phyloP scores from a whole-genome alignment of 2,113 vertebrate genomes.

The Procapra przewalskii region DNA sequence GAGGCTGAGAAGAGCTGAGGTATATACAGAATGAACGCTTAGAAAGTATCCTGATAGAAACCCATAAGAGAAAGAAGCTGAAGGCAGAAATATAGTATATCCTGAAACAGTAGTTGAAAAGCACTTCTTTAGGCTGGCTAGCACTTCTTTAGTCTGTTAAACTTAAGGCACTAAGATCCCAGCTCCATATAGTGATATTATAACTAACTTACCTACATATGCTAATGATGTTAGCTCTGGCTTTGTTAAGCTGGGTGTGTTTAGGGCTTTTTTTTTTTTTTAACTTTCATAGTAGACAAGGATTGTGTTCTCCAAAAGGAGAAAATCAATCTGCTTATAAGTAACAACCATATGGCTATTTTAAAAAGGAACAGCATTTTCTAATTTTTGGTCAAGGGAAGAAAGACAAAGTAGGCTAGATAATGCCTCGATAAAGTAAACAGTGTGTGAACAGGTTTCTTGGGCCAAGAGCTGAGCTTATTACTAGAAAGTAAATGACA shows the following conservation, averaged over 20 bases:
- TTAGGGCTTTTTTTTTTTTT: not conserved
- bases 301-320: not conserved
- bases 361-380: not conserved
- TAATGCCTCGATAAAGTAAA: not conserved
- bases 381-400: not conserved
- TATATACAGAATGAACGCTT: not conserved
- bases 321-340: not conserved
- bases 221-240: not conserved
- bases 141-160: conserved; percentile 24
- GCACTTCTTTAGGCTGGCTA: not conserved
- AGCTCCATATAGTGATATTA: not conserved
- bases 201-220: conserved; percentile 3
- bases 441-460: not conserved
- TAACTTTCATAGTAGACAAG: not conserved
- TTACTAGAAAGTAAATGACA: conserved; percentile 37
- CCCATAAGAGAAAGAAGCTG: conserved; percentile 1
- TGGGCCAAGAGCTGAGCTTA: not conserved
- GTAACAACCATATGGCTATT: not conserved
- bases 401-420: conserved; percentile 7
- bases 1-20: not conserved
- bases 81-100: not conserved
- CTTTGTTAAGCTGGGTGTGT: not conserved
- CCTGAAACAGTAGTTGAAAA: not conserved
- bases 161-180: not conserved
- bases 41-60: conserved; percentile 18